phyloP scores from a whole-genome alignment of 2,888 invertebrate genomes.

The Drosophila pseudotakahashii region DNA sequence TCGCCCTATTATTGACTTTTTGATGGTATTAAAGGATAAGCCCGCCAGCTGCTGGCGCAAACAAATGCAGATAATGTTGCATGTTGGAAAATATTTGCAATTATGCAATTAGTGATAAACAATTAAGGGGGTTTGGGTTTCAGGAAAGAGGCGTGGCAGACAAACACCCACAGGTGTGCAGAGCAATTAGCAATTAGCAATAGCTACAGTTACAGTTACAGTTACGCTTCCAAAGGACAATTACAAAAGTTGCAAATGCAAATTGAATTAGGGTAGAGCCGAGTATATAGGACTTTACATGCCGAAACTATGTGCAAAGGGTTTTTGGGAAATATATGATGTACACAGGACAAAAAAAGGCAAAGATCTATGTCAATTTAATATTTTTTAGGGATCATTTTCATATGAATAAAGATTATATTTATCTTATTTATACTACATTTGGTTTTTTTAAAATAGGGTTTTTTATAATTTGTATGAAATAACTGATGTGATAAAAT shows the following conservation, averaged over 20 bases:
- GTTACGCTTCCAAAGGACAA: not conserved
- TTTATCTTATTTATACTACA: too few relatives aligned
- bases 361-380: too few relatives aligned
- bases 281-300: not conserved
- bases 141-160: not conserved
- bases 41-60: not conserved
- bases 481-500: too few relatives aligned
- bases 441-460: too few relatives aligned
- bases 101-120: conserved; percentile 34
- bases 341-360: too few relatives aligned
- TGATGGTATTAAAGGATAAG: conserved; percentile 25
- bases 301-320: not conserved
- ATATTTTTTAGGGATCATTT: too few relatives aligned
- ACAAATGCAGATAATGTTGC: not conserved
- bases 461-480: too few relatives aligned
- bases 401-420: too few relatives aligned
- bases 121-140: conserved; percentile 3
- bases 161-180: not conserved
- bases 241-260: conserved; percentile 14
- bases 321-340: too few relatives aligned
- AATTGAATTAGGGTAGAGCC: conserved; percentile 28
- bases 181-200: conserved; percentile 24
- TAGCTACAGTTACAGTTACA: not conserved
- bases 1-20: conserved; percentile 16
- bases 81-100: conserved; percentile 12